Evolutionary conservation across 2,113 vertebrate species (phyloP), one percentile per base, ranked within the genome.

Genomic region (Scophthalmus maximus): DNA sequence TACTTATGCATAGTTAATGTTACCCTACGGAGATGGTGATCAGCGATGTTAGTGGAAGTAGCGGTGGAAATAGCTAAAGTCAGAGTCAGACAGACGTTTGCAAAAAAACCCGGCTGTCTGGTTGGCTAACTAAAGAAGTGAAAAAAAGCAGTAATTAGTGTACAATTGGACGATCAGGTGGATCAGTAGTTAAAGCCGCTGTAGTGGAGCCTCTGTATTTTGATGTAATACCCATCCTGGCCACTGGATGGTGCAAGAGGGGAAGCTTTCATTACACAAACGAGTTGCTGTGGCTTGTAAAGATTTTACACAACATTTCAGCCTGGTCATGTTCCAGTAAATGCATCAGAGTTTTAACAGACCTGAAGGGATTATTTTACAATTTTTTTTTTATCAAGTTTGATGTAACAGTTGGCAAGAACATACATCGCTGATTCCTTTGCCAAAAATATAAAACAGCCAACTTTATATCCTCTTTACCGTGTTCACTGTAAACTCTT

Each of bases 171-270:
- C n/a, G n/a, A 15, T 42, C 12, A 42, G 12, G 38, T 42, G 15
- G 38, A 17, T 7, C 4, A 25, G 22, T 25, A 18, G 6, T n/a
- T n/a, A 40, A 40, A 5, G 34, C 22, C 17, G n/a, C 15, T 5
- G 17, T 5, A 15, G 23, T 32, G 8, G 4, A 42, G n/a, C 22
- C 1, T 10, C 1, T 2, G 0, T 58, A 2, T 50, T 3, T 23
- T 8, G 6, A 1, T 73, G 40, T 57, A 47, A 63, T 25, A 26
- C 17, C 27, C 11, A 1, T 18, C 1, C 8, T 2, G 29, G 40
- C 71, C 86, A 81, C 78, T 27, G 0, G 83, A 40, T 83, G 86
- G 75, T 6, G 80, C n/a, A 38, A 73, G n/a, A 58, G 46, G n/a
- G n/a, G n/a, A n/a, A n/a, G n/a, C n/a, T n/a, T n/a, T n/a, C n/a